A percentile compares a stretch with the other conserved stretches of the same genome.
Conservation (phyloP, 1,140 invertebrate species). For the Sycophila sp. region DNA sequence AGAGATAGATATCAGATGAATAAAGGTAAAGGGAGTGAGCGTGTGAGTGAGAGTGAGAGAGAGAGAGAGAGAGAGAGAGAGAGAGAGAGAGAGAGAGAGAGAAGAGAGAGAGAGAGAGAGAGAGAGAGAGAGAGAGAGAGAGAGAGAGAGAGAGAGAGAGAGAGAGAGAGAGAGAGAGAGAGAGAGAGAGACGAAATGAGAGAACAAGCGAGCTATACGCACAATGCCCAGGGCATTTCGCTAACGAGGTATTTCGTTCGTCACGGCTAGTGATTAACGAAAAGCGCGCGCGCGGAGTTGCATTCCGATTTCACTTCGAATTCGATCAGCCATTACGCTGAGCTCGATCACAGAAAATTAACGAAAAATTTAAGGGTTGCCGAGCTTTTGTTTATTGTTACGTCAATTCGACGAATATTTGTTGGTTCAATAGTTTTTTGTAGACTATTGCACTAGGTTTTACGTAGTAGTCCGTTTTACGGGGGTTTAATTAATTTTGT, state of each 20-base stretch:
- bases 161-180: neutral
- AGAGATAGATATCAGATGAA: too few relatives aligned
- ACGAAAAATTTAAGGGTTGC: slow-evolving; percentile 33
- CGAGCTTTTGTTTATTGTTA: neutral
- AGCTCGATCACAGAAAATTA: slow-evolving; percentile 20
- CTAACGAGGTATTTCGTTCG: slow-evolving; percentile 49
- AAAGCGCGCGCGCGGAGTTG: slow-evolving; percentile 37
- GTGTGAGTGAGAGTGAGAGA: neutral
- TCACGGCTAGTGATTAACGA: slow-evolving; percentile 52
- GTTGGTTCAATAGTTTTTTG: slow-evolving; percentile 18
- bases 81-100: neutral
- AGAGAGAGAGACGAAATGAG: slow-evolving; percentile 14
- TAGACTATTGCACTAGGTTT: too few relatives aligned
- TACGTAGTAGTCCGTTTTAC: too few relatives aligned
- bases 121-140: neutral
- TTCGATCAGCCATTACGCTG: slow-evolving; percentile 44
- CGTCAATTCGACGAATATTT: neutral
- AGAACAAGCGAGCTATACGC: too few relatives aligned
- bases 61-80: neutral
- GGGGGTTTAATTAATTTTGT: too few relatives aligned
- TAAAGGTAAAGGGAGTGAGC: too few relatives aligned
- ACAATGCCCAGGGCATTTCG: slow-evolving; percentile 43
- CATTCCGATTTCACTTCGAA: slow-evolving; percentile 48
- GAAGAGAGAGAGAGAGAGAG: slow-evolving; percentile 3
- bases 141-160: neutral